Base-by-base conservation (phyloP, 2,888 invertebrate species). In the Arenicola marina region DNA sequence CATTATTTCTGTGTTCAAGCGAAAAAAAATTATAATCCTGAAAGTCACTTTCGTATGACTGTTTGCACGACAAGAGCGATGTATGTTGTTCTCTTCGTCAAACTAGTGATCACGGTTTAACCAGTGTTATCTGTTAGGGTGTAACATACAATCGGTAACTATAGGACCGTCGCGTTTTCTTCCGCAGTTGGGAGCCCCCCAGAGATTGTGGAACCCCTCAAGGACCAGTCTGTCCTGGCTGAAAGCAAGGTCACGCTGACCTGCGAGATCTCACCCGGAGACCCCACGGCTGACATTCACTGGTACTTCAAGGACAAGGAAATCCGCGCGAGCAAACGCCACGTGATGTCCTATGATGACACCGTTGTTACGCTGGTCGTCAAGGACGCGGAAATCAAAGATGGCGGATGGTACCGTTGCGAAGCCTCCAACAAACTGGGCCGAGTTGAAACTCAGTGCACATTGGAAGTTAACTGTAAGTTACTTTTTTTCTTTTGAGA, bases 301-400 rank as follows among this genome's bases (percentile, higher is more conserved):
- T 71, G 86, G 86, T 83, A 48, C 63, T 89, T 88, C 77, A 88
- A 91, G 75, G 88, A 87, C 34, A 87, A 87, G 74, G 82, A 85
- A 43, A 84, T 90, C 56, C 59, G 68, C 15, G 33, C 69, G 44
- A 60, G 63, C 24, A 87, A 86, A 71, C 85, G 86, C 38, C 85
- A 82, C 61, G 87, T 84, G 71, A 86, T 87, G 31, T 87, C 87
- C 1, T 91, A 89, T 76, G 88, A 89, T 71, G 75, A 78, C 53
- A 75, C 11, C 34, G 48, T 55, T 4, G 65, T 66, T 1, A 45
- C 62, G 48, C 83, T 97, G 58, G 89, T 89, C 34, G 89, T 95
- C 73, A 90, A 76, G 61, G 76, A 79, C 55, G 75, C 78, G 4
- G 76, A 77, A 60, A 72, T 75, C 32, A 72, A 69, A 4, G 81